phyloP scores from a whole-genome alignment of 2,888 invertebrate species.

The Spisula subtruncata region DNA sequence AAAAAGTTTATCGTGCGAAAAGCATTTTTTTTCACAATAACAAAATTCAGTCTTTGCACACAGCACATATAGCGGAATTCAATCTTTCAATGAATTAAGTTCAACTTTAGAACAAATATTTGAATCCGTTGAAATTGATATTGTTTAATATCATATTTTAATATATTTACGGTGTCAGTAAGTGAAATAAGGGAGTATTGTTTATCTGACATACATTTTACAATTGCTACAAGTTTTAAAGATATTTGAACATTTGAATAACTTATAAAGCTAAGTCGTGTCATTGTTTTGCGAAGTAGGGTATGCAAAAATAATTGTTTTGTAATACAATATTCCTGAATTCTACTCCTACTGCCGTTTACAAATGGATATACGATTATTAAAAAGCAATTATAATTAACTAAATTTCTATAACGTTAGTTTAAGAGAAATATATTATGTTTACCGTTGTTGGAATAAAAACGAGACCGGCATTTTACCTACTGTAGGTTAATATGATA shows the following conservation, averaged over 20 bases:
- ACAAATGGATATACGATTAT: not conserved
- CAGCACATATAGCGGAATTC: not conserved
- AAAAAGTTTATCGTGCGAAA: not conserved
- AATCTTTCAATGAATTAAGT: not conserved
- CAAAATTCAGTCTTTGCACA: slow-evolving; percentile 1
- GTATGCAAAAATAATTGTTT: not conserved
- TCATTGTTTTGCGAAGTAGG: not conserved
- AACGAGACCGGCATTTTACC: not conserved
- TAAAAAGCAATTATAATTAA: slow-evolving; percentile 11
- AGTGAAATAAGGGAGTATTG: not conserved
- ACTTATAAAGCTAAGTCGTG: not conserved
- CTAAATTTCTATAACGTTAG: not conserved
- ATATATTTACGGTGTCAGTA: slow-evolving; percentile 6
- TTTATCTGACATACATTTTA: not conserved
- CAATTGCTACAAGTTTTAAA: not conserved
- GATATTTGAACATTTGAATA: not conserved
- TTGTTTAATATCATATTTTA: slow-evolving; percentile 25
- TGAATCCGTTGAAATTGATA: slow-evolving; percentile 30
- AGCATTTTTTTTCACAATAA: slow-evolving; percentile 6
- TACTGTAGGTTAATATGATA: not conserved
- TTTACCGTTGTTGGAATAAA: not conserved
- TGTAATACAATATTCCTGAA: slow-evolving; percentile 5
- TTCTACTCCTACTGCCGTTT: not conserved
- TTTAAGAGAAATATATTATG: not conserved
- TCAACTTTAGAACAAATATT: not conserved